Base-by-base conservation (phyloP, 2,797 vertebrate genomes). In the Eutrigla gurnardus region DNA sequence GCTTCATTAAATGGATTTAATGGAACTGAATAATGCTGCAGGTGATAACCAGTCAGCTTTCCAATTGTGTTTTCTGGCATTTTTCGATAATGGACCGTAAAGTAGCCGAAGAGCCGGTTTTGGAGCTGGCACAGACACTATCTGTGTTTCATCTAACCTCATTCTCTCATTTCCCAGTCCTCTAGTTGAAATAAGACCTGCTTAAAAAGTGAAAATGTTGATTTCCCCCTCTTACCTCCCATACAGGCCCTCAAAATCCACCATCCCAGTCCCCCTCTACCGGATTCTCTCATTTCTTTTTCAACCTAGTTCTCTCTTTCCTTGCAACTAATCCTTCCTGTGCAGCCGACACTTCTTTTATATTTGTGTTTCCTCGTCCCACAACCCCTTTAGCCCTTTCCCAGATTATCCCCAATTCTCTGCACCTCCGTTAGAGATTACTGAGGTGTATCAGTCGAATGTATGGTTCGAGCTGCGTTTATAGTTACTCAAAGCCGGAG, bases 1-100 rank as follows among this genome's bases (percentile, higher is more conserved):
- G 82, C 88, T 89, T 93, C 82, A 89, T 93, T 93, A 25, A 25
- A 25, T 25, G 25, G 1, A 25, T 25, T 25, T 1, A 89, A 90
- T 72, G 84, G 73, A 80, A 47, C 77, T 25, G 85, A 91, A 84
- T 75, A 86, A 81, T 61, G 91, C 88, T 78, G 75, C 60, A 53
- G 78, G 85, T 87, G 91, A 93, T 89, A 93, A 88, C 89, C 43
- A 84, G 70, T 50, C 62, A 75, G 67, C 78, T 75, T 82, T 78
- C 68, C 67, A 64, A 72, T 84, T 90, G 89, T 89, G 82, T 78
- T 75, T 65, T 71, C 54, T 61, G 52, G 65, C 70, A 80, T 81
- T 85, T 55, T 65, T 83, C 46, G 7, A 36, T 81, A 83, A 75
- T 65, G 63, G 9, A 49, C 6, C 3, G 40, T 18, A 57, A 72